A percentile compares a stretch with the other conserved stretches of the same genome.
Evolutionary conservation across 2,888 invertebrate species (phyloP).

Genomic region (Actias luna): DNA sequence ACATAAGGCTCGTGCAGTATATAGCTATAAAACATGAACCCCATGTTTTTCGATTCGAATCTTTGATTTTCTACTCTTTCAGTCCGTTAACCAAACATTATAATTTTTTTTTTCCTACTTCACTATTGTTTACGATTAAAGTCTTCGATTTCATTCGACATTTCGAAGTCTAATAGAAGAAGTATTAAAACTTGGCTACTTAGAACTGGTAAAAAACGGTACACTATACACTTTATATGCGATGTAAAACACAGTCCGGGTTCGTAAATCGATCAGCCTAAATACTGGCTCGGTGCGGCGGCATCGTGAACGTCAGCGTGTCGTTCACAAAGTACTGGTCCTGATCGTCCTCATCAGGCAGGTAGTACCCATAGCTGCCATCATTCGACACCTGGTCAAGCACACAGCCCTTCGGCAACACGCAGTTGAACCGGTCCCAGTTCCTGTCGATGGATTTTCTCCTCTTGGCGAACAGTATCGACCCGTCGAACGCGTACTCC

Average conservation of each 20-base stretch:
- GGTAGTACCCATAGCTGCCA: conserved; percentile 73
- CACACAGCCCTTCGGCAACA: conserved; percentile 53
- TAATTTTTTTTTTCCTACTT: no score
- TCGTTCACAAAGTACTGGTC: conserved; percentile 71
- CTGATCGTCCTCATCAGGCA: conserved; percentile 68
- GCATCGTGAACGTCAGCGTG: conserved; percentile 71
- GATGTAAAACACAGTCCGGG: conserved; percentile 23
- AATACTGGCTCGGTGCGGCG: conserved; percentile 75
- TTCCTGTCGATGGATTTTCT: conserved; percentile 72
- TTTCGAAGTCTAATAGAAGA: no score
- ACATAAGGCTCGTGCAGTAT: no score
- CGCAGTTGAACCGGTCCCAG: conserved; percentile 62
- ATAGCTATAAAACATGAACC: no score
- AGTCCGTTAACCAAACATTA: no score
- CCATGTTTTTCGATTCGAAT: no score
- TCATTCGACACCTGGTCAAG: conserved; percentile 67
- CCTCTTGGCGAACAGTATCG: conserved; percentile 70
- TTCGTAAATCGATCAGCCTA: conserved; percentile 40
- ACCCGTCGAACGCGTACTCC: conserved; percentile 75
- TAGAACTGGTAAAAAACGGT: no score
- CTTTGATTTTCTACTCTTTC: no score
- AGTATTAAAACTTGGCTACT: no score
- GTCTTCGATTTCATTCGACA: no score
- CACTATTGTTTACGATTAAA: no score
- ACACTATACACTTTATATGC: no score